A percentile compares a stretch with the other conserved stretches of the same genome.
Conservation (phyloP, 2,888 invertebrate species). For the Dynastes maya region DNA sequence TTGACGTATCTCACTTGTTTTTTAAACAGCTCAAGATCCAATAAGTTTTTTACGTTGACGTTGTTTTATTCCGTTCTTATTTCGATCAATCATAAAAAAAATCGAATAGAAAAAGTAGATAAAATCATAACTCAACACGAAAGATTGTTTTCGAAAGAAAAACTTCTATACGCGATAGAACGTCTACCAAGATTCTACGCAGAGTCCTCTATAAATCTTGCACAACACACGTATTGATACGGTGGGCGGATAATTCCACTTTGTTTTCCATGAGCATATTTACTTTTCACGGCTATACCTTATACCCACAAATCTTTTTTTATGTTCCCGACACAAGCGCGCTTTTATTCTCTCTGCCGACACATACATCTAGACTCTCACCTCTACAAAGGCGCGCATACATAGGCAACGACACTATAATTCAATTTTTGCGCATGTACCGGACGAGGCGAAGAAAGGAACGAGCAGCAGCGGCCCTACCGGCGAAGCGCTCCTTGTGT, state of each 20-base stretch:
- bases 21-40: no score
- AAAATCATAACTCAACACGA: conserved; percentile 30
- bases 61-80: no score
- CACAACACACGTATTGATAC: conserved; percentile 33
- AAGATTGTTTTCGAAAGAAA: conserved; percentile 3
- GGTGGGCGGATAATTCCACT: conserved; percentile 44
- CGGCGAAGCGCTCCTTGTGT: not conserved
- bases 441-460: conserved; percentile 12
- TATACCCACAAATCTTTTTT: conserved; percentile 45
- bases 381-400: not conserved
- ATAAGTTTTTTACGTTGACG: no score
- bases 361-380: not conserved
- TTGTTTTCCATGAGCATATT: conserved; percentile 44
- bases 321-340: conserved; percentile 32
- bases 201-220: conserved; percentile 35
- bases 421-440: conserved; percentile 42
- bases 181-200: not conserved
- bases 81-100: no score
- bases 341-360: conserved; percentile 8
- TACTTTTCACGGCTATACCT: conserved; percentile 40
- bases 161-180: not conserved
- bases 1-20: no score
- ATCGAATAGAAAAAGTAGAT: not conserved
- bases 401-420: conserved; percentile 23
- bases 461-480: not conserved